phyloP scores from a whole-genome alignment of 2,888 invertebrate species.

The Xestia sexstrigata region DNA sequence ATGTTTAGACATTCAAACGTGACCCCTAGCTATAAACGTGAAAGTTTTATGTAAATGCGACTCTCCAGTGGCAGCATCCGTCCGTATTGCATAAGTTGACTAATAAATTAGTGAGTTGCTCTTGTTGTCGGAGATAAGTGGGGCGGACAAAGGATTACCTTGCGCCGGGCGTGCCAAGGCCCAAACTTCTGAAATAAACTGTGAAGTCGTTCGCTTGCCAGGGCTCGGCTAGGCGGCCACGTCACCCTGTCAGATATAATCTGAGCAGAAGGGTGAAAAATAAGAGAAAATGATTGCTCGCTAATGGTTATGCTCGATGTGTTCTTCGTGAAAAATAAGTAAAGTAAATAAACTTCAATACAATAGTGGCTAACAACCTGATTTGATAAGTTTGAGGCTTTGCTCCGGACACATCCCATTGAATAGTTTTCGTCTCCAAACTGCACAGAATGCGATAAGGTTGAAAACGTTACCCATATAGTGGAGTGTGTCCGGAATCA shows the following conservation, averaged over 20 bases:
- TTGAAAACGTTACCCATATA: too few relatives aligned
- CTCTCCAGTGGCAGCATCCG: conserved; percentile 72
- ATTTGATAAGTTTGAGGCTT: not conserved
- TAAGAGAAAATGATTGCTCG: conserved; percentile 65
- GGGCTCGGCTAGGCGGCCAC: conserved; percentile 62
- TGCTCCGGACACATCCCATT: too few relatives aligned
- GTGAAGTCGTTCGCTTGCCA: conserved; percentile 67
- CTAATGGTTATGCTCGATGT: conserved; percentile 58
- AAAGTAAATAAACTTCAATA: conserved; percentile 31
- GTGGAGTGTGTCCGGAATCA: too few relatives aligned
- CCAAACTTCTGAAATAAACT: conserved; percentile 73
- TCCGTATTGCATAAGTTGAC: conserved; percentile 78
- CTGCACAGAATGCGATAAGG: too few relatives aligned
- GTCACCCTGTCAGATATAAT: conserved; percentile 67
- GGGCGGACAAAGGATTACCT: conserved; percentile 80
- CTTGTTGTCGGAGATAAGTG: conserved; percentile 76
- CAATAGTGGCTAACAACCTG: conserved; percentile 34
- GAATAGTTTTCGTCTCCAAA: too few relatives aligned
- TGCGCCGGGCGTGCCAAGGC: conserved; percentile 68
- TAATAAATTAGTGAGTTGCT: conserved; percentile 80
- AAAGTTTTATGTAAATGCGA: conserved; percentile 82
- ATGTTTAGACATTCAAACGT: conserved; percentile 75
- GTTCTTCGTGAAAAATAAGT: conserved; percentile 43
- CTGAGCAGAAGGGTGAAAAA: conserved; percentile 70
- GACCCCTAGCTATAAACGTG: conserved; percentile 76